Percentiles rank a stretch among this genome's conserved stretches.
Evolutionary conservation across 2,888 invertebrate species (phyloP).

Genomic region (Alentia gelatinosa): DNA sequence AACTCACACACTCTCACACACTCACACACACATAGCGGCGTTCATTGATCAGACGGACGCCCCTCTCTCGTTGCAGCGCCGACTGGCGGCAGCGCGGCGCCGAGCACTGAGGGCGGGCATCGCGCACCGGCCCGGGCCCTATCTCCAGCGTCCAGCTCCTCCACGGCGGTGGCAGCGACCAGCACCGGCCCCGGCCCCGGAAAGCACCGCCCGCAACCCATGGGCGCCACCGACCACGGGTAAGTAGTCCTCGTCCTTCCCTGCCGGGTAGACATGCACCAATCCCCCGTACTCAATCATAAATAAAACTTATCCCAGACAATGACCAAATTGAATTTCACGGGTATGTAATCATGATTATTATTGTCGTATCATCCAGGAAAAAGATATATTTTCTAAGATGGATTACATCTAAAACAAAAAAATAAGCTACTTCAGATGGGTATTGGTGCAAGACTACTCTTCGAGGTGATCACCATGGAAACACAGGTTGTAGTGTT

Average conservation of each 20-base stretch:
- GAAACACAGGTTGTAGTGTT: not conserved
- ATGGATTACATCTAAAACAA: not conserved
- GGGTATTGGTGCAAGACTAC: not conserved
- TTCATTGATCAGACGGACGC: not conserved
- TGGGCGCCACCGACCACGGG: slow-evolving; percentile 48
- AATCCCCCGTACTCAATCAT: no score
- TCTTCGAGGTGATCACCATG: not conserved
- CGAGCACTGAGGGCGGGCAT: not conserved
- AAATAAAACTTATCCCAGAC: no score
- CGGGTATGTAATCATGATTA: not conserved
- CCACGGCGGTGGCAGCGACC: not conserved
- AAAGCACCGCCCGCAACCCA: slow-evolving; percentile 7
- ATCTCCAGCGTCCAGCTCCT: not conserved
- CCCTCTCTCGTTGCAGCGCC: slow-evolving; percentile 17
- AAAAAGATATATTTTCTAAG: not conserved
- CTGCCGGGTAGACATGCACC: not conserved
- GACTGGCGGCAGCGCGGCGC: not conserved
- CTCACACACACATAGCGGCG: not conserved
- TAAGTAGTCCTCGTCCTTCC: not conserved
- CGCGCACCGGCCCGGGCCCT: not conserved
- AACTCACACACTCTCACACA: not conserved
- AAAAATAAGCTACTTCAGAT: not conserved
- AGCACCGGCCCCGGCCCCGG: not conserved
- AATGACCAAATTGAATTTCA: no score
- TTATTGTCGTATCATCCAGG: not conserved